phyloP scores from a whole-genome alignment of 2,113 vertebrate species.

The Notothenia rossii region DNA sequence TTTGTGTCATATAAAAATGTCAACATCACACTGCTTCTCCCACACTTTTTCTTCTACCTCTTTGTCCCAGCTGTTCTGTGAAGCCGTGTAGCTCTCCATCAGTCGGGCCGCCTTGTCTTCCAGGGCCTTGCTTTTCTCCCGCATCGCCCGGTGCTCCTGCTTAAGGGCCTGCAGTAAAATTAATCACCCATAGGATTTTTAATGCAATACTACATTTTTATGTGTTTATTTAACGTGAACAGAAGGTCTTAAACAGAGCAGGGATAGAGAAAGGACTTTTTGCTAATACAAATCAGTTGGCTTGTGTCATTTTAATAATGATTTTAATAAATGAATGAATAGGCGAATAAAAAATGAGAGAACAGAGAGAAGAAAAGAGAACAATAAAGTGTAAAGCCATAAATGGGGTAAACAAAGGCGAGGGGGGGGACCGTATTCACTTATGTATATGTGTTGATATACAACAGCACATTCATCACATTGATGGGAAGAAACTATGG shows the following conservation, averaged over 20 bases:
- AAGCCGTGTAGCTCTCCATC: slow-evolving; percentile 86
- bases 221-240: slow-evolving; percentile 96
- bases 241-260: slow-evolving; percentile 89
- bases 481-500: slow-evolving; percentile 64
- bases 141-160: slow-evolving; percentile 94
- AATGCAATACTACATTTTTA: slow-evolving; percentile 99
- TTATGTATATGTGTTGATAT: slow-evolving; percentile 67
- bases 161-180: slow-evolving; percentile 99
- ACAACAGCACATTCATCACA: slow-evolving; percentile 50
- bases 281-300: slow-evolving; percentile 94
- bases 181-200: slow-evolving; percentile 98
- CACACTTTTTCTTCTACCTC: slow-evolving; percentile 79
- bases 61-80: slow-evolving; percentile 86
- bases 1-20: neutral
- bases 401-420: slow-evolving; percentile 91
- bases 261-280: slow-evolving; percentile 72
- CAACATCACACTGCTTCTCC: neutral
- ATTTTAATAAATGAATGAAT: slow-evolving; percentile 98
- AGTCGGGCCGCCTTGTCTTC: slow-evolving; percentile 90
- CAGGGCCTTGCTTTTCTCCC: slow-evolving; percentile 88
- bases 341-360: slow-evolving; percentile 90
- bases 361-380: slow-evolving; percentile 85
- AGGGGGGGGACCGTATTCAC: slow-evolving; percentile 85
- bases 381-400: slow-evolving; percentile 89
- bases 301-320: slow-evolving; percentile 95